Percentiles rank a stretch among this genome's conserved stretches.
phyloP scores from a whole-genome alignment of 2,797 vertebrate genomes.

The Emydoidea blandingii region DNA sequence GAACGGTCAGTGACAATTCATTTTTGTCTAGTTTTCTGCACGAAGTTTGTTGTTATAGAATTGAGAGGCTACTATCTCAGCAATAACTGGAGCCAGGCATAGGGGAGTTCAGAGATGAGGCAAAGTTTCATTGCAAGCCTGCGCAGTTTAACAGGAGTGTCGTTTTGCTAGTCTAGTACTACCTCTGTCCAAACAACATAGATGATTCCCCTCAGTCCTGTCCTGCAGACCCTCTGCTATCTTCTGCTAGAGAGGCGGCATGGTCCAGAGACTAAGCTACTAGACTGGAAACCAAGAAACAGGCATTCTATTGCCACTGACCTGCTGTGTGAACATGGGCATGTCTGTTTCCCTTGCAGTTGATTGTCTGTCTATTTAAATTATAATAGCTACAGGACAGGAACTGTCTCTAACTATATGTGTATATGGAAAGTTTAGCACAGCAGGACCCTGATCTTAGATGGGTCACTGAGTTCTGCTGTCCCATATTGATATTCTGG shows the following conservation, averaged over 20 bases:
- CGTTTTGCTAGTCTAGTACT: not conserved
- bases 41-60: not conserved
- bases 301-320: not conserved
- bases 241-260: not conserved
- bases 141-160: not conserved
- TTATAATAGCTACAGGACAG: not conserved
- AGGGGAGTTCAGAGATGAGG: not conserved
- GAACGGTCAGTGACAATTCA: not conserved
- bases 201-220: not conserved
- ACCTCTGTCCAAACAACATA: not conserved
- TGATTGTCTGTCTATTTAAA: not conserved
- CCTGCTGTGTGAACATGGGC: not conserved
- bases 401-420: not conserved
- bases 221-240: not conserved
- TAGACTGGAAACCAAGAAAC: not conserved
- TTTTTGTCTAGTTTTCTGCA: not conserved
- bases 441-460: not conserved
- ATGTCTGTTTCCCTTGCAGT: not conserved
- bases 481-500: not conserved
- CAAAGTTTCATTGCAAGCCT: not conserved
- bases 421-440: not conserved
- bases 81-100: not conserved
- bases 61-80: not conserved
- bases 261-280: not conserved
- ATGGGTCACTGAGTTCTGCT: not conserved